Base-by-base conservation (phyloP, 2,888 invertebrate species). In the Aromia moschata region DNA sequence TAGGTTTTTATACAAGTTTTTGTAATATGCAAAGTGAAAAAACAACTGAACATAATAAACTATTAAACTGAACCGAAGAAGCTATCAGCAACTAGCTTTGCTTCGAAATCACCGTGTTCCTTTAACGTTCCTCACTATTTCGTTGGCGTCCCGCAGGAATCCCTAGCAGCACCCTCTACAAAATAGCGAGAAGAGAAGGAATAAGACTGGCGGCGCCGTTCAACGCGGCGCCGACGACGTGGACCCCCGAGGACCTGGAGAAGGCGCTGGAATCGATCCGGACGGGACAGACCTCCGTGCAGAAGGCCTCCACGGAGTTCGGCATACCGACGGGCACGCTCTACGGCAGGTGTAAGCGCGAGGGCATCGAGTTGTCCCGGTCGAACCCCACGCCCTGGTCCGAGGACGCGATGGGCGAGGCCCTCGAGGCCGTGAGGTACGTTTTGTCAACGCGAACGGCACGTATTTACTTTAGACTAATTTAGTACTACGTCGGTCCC, bases 311-410 rank as follows among this genome's bases (percentile, higher is more conserved):
- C 68, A 86, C 91, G 18, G 91, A 91, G 80, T 94, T 89, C 79
- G 93, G 94, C 52, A 94, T 94, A 74, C 94, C 94, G 37, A 92
- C 92, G 49, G 93, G 94, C 12, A 94, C 94, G 9, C 82, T 94
- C 12, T 94, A 94, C 74, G 94, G 94, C 1, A 84, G 94, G 70
- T 94, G 94, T 79, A 94, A 94, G 76, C 84, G 93, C 45, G 94
- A 94, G 79, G 94, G 94, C 44, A 94, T 94, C 70, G 94, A 94
- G 79, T 81, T 94, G 68, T 93, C 93, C 3, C 87, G 94, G 69
- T 92, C 92, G 55, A 93, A 92, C 83, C 93, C 93, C n/a, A 93
- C 94, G 40, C 94, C 94, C 7, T 94, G 94, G 94, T 92, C 93
- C n/a, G 94, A 94, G 77, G 93, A 92, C 76, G 93, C 93, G 18